Base-by-base conservation (phyloP, 2,888 invertebrate genomes). In the Andrena camellia region DNA sequence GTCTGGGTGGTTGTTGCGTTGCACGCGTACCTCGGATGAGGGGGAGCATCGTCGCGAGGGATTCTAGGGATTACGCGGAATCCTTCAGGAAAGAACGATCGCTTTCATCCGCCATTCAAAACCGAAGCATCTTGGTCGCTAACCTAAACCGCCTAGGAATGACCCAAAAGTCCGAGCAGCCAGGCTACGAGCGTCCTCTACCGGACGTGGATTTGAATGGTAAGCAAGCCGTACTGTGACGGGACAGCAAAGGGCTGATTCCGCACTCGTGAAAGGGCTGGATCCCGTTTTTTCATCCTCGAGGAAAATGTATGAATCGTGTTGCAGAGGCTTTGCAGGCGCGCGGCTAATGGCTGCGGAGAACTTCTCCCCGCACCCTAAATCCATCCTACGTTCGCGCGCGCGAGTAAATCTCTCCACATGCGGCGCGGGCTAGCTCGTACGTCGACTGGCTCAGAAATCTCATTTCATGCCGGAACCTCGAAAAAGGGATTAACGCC, bases 251-350 rank as follows among this genome's bases (percentile, higher is more conserved):
- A 78, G 77, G 79, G 78, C 75, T 73, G 79, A 35, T 77, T 64
- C 71, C 57, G 63, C 26, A 35, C 64, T 74, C 64, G 67, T 64
- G 66, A 66, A 69, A 86, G 71, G 77, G 85, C 77, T 83, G 87
- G 78, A 85, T 87, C 85, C 82, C 90, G 91, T 92, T 92, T 91
- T 92, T 93, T 92, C 91, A 92, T 92, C 90, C 90, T 90, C 87
- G 85, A 86, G 90, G 91, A 92, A 94, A 93, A 94, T 94, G 94
- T 94, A 92, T 93, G 92, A 93, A 93, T 92, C 93, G 93, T 94
- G 93, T 94, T 91, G 89, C 90, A 91, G 92, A 89, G 62, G 92
- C 91, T 94, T 93, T 93, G 90, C 89, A 85, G 92, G 91, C 90
- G 91, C 90, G 90, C 87, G 91, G 90, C 92, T 92, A 91, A 93